Conservation (phyloP, 2,888 invertebrate genomes). For the Parelbella ahira region DNA sequence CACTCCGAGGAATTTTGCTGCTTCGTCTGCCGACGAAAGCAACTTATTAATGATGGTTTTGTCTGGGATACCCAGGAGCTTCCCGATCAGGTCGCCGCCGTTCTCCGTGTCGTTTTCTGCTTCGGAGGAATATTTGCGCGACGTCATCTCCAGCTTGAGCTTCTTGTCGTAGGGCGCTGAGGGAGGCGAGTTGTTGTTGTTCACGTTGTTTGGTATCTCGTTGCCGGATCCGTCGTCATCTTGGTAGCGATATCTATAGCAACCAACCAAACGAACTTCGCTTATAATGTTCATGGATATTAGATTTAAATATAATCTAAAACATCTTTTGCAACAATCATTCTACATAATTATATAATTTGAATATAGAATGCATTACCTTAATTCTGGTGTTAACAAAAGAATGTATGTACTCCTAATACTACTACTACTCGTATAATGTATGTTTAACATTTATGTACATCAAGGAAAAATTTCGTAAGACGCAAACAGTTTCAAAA, state of each 20-base stretch:
- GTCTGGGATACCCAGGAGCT: constrained; percentile 92
- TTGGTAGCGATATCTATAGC: constrained; percentile 61
- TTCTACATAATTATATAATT: too few species aligned
- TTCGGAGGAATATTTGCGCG: constrained; percentile 73
- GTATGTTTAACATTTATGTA: too few species aligned
- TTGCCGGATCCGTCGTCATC: constrained; percentile 70
- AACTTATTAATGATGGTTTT: constrained; percentile 91
- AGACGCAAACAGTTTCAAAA: too few species aligned
- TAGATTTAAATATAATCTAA: too few species aligned
- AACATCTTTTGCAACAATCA: too few species aligned
- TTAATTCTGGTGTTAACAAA: too few species aligned
- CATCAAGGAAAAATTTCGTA: too few species aligned
- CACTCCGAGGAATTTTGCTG: constrained; percentile 92
- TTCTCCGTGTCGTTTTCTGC: constrained; percentile 78
- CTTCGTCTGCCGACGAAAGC: constrained; percentile 90
- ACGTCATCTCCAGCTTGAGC: constrained; percentile 67
- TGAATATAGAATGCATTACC: too few species aligned
- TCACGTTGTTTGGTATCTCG: constrained; percentile 73
- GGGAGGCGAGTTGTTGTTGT: constrained; percentile 79
- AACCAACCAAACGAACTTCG: too few species aligned
- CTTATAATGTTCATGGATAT: too few species aligned
- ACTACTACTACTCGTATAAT: too few species aligned
- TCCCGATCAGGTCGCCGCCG: constrained; percentile 90
- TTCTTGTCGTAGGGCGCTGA: constrained; percentile 79
- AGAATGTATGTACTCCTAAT: too few species aligned